Evolutionary conservation across 2,888 invertebrate species (phyloP).

Genomic region (Rhagium mordax): DNA sequence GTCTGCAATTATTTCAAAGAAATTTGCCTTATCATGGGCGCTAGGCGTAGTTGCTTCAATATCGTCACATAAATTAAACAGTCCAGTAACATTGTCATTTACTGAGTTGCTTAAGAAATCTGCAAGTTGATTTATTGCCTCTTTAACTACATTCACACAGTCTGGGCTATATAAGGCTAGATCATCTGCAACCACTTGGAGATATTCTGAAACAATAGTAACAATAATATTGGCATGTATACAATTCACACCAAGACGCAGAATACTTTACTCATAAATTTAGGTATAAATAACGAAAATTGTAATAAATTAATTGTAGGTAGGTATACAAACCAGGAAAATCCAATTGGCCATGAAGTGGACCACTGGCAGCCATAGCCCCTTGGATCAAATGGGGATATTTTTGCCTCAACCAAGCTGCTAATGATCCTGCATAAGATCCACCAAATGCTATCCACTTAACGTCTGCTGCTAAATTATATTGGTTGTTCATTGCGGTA

Average conservation of each 20-base stretch:
- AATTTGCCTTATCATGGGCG: conserved; percentile 81
- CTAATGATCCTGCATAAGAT: conserved; percentile 91
- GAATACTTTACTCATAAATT: too few relatives aligned
- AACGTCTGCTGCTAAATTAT: conserved; percentile 72
- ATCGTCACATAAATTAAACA: conserved; percentile 85
- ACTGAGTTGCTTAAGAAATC: conserved; percentile 14
- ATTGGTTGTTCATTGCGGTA: conserved; percentile 76
- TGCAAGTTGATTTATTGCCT: conserved; percentile 34
- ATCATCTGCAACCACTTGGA: conserved; percentile 80
- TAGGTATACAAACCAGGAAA: conserved; percentile 81
- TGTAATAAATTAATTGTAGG: too few relatives aligned
- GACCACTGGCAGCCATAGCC: conserved; percentile 90
- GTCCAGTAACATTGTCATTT: conserved; percentile 74
- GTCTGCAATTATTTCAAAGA: conserved; percentile 85
- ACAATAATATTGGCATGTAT: too few relatives aligned
- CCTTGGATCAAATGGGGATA: conserved; percentile 89
- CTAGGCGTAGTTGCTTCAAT: conserved; percentile 76
- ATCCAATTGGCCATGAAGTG: conserved; percentile 86
- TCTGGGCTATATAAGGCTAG: conserved; percentile 23
- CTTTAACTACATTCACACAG: conserved; percentile 24
- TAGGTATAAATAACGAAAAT: too few relatives aligned
- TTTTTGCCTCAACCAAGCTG: conserved; percentile 90
- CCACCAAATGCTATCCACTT: conserved; percentile 95
- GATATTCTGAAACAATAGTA: conserved; percentile 78
- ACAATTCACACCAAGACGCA: too few relatives aligned